These are phyloP conservation scores for Brachyistius frenatus DNA, from an alignment of 2,113 vertebrate species.

Conservation along the genomic window DNA sequence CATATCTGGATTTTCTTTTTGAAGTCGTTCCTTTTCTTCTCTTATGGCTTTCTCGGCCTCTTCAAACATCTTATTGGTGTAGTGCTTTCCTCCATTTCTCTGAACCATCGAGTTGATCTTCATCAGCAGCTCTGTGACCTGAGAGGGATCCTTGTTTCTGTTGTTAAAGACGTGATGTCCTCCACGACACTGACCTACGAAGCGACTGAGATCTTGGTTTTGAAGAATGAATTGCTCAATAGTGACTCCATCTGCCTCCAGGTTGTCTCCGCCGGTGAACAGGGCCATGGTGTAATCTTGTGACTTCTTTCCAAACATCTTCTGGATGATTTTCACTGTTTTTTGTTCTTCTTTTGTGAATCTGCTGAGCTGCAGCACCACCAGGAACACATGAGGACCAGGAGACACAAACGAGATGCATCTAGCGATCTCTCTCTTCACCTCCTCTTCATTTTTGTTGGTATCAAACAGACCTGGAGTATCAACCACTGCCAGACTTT, in stretches of 20 bases:
- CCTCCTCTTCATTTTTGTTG: too few species aligned
- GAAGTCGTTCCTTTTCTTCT: too few species aligned
- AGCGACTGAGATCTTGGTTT: background rate
- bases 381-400: too few species aligned
- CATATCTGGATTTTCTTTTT: background rate
- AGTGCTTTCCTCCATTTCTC: too few species aligned
- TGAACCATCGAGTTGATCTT: too few species aligned
- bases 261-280: slow-evolving; percentile 14
- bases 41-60: background rate
- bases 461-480: too few species aligned
- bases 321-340: background rate
- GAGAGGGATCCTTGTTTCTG: background rate
- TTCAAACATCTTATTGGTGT: too few species aligned
- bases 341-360: background rate
- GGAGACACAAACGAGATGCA: too few species aligned
- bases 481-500: too few species aligned
- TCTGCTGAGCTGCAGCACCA: background rate
- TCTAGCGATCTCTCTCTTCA: too few species aligned
- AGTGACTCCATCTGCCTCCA: accelerated
- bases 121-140: background rate
- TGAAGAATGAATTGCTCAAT: accelerated
- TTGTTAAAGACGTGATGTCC: slow-evolving; percentile 25
- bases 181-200: slow-evolving; percentile 9
- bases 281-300: background rate
- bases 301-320: background rate